Percentiles rank a stretch among this genome's conserved stretches.
Evolutionary conservation across 1,140 invertebrate genomes (phyloP).

Genomic region (Nasonia giraulti): DNA sequence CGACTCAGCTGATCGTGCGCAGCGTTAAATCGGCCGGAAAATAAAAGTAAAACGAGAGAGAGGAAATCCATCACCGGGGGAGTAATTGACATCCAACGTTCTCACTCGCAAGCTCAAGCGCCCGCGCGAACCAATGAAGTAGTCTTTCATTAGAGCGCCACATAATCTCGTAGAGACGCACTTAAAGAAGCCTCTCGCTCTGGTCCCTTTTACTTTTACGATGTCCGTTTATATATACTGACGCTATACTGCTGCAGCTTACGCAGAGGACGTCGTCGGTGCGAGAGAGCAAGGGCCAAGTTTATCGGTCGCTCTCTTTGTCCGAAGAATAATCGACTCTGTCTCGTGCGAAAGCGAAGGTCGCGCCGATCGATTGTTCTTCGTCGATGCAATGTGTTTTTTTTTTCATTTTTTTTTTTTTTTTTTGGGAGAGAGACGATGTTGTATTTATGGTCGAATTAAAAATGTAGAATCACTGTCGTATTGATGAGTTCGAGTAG

Average conservation of each 20-base stretch:
- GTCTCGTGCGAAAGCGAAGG: not conserved
- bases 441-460: too few species aligned
- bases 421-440: too few species aligned
- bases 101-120: too few species aligned
- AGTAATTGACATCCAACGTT: slow-evolving; percentile 23
- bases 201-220: not conserved
- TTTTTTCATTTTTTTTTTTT: not conserved
- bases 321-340: not conserved
- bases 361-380: not conserved
- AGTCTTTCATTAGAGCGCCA: not conserved
- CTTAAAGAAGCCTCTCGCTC: not conserved
- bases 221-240: not conserved
- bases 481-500: too few species aligned
- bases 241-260: too few species aligned
- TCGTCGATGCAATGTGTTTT: not conserved
- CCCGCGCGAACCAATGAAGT: not conserved
- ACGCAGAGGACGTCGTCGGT: not conserved
- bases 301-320: slow-evolving; percentile 13
- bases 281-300: not conserved
- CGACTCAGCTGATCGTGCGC: not conserved
- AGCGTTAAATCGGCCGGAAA: not conserved
- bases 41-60: slow-evolving; percentile 7
- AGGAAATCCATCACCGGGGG: not conserved
- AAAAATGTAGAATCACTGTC: too few species aligned
- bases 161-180: not conserved